Base-by-base conservation (phyloP, 2,113 vertebrate species). In the Candoia aspera region DNA sequence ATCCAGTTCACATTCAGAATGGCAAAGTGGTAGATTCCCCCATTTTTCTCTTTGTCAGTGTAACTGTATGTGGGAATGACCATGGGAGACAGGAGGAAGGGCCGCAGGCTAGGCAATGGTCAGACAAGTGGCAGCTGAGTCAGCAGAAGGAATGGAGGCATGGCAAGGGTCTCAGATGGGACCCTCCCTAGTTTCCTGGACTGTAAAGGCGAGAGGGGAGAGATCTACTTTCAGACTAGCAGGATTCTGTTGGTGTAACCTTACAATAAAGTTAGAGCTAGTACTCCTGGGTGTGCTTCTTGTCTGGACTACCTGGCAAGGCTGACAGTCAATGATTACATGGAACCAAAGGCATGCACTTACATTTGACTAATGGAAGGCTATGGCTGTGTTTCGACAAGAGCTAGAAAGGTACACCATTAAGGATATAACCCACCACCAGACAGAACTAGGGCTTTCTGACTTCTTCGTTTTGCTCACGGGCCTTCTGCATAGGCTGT, bases 381-480 rank as follows among this genome's bases (percentile, higher is more conserved):
- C 8, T 24, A 5, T 68, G 53, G 24, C 13, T 49, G 37, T 73
- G 13, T 87, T 68, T 87, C 42, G 64, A 53, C 87, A 29, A 49
- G 83, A 42, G 62, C 83, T 68, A 79, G 68, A 90, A 55, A 64
- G 11, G 19, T 24, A 88, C 11, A 2, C 6, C 23, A 11, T 88
- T 58, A 24, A 58, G 57, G 87, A 54, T 57, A 87, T 53, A 33
- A 54, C 19, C 26, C n/a, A 37, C n/a, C 33, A 10, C 46, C 19
- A 19, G 87, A 13, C 8, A 87, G 42, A 84, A 55, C 23, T 53
- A 58, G 2, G 9, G 42, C 26, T 55, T 24, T 9, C 58, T 42
- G 46, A 24, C 10, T 3, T 94, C 73, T 84, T 91, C 60, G 33
- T 3, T 84, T 13, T 92, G 91, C 89, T 87, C 54, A 85, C 85